A percentile compares a stretch with the other conserved stretches of the same genome.
Conservation (phyloP, 53 echinoderm and acorn worm species). For the Actinopyga echinites region DNA sequence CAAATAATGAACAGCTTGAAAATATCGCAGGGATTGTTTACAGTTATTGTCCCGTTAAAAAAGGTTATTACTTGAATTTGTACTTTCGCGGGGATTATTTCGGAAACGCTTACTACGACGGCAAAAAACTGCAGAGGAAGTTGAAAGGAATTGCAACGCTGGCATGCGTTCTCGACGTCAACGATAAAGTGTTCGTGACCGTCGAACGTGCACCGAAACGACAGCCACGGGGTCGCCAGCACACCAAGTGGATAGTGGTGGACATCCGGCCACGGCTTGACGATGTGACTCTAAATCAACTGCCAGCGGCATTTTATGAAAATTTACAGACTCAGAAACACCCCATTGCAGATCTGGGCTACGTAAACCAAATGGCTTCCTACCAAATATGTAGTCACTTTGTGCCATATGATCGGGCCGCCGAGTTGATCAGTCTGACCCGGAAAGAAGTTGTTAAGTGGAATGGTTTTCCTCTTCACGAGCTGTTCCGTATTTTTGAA, state of each 20-base stretch:
- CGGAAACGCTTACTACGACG: background rate
- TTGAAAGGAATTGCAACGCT: background rate
- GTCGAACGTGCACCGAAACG: background rate
- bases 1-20: too few species aligned
- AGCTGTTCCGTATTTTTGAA: background rate
- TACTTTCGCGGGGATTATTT: background rate
- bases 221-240: background rate
- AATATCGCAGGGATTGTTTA: too few species aligned
- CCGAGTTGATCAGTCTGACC: background rate
- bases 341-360: conserved; percentile 1
- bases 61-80: background rate
- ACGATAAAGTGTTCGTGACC: background rate
- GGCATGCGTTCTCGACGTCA: background rate
- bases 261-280: background rate
- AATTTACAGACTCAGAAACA: background rate
- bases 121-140: background rate
- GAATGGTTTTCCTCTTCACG: conserved; percentile 8
- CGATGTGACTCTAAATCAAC: background rate
- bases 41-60: background rate
- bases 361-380: background rate
- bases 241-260: background rate
- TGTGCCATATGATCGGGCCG: background rate
- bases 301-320: background rate
- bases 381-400: background rate
- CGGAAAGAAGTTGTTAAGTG: background rate